Percentiles rank a stretch among this genome's conserved stretches.
Conservation (phyloP, 2,113 vertebrate species). For the Hypanus sabinus region DNA sequence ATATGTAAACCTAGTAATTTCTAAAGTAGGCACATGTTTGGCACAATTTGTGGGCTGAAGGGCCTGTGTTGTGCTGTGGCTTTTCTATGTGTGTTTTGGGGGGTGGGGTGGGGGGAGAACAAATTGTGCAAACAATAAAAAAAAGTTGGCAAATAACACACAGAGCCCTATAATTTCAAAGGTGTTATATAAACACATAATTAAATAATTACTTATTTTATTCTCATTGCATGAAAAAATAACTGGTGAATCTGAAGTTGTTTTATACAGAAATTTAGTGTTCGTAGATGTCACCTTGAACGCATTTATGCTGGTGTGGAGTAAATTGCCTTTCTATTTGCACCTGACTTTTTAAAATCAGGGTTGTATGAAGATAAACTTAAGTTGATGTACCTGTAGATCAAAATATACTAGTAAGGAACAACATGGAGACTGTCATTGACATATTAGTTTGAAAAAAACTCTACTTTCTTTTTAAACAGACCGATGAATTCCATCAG, state of each 20-base stretch:
- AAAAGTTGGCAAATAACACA: too few species aligned
- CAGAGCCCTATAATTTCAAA: background rate
- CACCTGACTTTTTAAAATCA: constrained; percentile 1
- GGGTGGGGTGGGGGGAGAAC: too few species aligned
- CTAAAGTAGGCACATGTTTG: too few species aligned
- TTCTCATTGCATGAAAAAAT: background rate
- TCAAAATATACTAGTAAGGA: background rate
- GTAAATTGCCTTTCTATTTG: background rate
- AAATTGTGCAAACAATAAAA: too few species aligned
- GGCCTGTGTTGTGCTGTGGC: too few species aligned
- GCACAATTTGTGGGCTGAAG: too few species aligned
- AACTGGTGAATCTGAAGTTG: background rate
- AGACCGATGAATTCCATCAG: too few species aligned
- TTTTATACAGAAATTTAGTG: background rate
- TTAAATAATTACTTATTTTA: background rate
- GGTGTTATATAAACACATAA: background rate
- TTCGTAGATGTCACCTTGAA: background rate
- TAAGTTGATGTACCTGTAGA: too few species aligned
- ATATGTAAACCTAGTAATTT: too few species aligned
- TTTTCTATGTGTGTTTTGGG: too few species aligned
- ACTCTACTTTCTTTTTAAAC: too few species aligned
- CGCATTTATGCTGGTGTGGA: background rate
- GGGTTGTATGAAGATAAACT: background rate
- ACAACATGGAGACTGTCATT: background rate
- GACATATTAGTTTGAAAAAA: background rate